Conservation (phyloP, 2,797 vertebrate genomes). For the Meda fulgida region DNA sequence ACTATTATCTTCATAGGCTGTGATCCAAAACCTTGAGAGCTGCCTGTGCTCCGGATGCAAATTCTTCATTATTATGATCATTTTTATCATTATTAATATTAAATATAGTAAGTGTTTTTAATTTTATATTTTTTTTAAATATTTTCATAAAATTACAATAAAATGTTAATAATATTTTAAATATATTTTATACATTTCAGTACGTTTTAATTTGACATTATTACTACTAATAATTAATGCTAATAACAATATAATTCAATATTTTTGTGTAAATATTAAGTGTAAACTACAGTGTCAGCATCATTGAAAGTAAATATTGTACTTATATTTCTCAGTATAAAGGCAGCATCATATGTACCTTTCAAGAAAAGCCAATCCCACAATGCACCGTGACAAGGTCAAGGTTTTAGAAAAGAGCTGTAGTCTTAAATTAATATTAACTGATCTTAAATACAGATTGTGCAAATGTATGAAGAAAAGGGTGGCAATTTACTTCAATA, state of each 20-base stretch:
- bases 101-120: background rate
- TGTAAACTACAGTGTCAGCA: background rate
- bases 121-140: background rate
- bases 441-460: background rate
- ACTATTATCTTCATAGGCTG: background rate
- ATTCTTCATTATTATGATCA: background rate
- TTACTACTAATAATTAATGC: background rate
- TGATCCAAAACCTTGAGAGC: conserved; percentile 5
- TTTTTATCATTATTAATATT: background rate
- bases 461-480: background rate
- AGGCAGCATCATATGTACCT: background rate
- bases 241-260: background rate
- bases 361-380: background rate
- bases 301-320: background rate
- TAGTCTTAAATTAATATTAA: background rate
- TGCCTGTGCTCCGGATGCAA: background rate
- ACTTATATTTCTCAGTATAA: background rate
- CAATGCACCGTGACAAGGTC: background rate
- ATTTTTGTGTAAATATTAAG: background rate
- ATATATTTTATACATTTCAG: background rate
- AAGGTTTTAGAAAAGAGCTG: background rate
- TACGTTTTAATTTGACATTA: background rate
- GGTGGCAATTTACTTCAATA: background rate
- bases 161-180: background rate
- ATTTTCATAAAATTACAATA: background rate